Evolutionary conservation across 1,140 invertebrate species (phyloP).

Genomic region (Macrobrachium nipponense): DNA sequence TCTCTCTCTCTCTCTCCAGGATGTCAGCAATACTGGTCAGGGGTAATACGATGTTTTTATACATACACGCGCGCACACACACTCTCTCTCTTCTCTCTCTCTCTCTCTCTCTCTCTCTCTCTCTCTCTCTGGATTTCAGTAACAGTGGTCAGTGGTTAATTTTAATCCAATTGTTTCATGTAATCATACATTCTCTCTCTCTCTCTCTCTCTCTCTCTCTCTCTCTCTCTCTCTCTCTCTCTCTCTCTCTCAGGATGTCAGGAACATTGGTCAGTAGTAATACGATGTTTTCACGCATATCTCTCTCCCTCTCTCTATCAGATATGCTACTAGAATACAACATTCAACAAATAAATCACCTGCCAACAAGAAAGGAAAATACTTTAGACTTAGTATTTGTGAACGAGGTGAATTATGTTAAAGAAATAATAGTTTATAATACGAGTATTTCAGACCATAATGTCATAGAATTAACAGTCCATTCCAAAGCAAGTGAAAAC

Average conservation of each 20-base stretch:
- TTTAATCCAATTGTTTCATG: not conserved
- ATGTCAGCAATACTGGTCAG: not conserved
- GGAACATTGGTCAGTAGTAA: too few relatives aligned
- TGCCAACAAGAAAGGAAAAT: too few relatives aligned
- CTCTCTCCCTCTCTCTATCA: conserved; percentile 9
- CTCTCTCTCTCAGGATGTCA: not conserved
- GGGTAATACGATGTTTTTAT: not conserved
- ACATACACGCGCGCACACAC: not conserved
- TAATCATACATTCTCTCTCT: not conserved
- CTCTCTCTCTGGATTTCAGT: not conserved
- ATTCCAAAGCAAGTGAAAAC: too few relatives aligned
- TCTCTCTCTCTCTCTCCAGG: too few relatives aligned
- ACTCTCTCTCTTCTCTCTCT: not conserved
- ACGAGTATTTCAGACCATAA: too few relatives aligned
- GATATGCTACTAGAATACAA: too few relatives aligned
- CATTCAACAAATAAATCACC: too few relatives aligned
- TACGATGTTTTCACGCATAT: not conserved
- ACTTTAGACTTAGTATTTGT: too few relatives aligned
- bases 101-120: not conserved
- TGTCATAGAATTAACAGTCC: too few relatives aligned
- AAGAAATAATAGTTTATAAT: too few relatives aligned
- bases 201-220: not conserved
- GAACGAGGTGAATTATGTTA: too few relatives aligned
- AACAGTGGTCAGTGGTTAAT: not conserved
- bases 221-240: not conserved